Evolutionary conservation across 2,888 invertebrate genomes (phyloP), one percentile per base, ranked within the genome.

Genomic region (Arctia plantaginis): DNA sequence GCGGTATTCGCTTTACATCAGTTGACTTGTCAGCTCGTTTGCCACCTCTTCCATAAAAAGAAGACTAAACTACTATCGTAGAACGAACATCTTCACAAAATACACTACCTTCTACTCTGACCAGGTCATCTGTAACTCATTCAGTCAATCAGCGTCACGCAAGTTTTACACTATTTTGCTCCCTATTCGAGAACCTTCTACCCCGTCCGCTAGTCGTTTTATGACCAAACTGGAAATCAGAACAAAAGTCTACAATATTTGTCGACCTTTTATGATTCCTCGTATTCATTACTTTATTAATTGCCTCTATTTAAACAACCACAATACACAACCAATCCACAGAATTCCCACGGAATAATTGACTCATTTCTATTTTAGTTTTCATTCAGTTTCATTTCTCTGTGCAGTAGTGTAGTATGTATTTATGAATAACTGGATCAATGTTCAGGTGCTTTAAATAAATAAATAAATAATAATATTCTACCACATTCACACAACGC

Each of bases 231-330:
- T 51, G 35, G 30, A 20, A 18, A 65, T 41, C n/a, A 39, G 30
- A 44, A 18, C 35, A 35, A 33, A 23, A 47, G 15, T 3, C 51
- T 18, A 66, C 35, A 6, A 33, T 66, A 66, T 23, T 23, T 3
- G 23, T n/a, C n/a, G 20, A 27, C 55, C 39, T 51, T 73, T 69
- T 55, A 73, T 69, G 33, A 23, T 51, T 35, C 71, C 51, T 23
- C 59, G 27, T 73, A 75, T 75, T 75, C 69, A 75, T 75, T 77
- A 73, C 39, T 69, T 51, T 66, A 78, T 73, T 72, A 74, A 78
- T 69, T 47, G 65, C 44, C 18, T 47, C 69, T 67, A 72, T 74
- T 73, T 73, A 76, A 66, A 69, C 18, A 41, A 66, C 72, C 69
- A 47, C 71, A 68, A 44, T 15, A 44, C 27, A 23, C 20, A n/a